Percentiles rank a stretch among this genome's conserved stretches.
Conservation (phyloP, 92 coral and sea anemone species). For the Micromussa lordhowensis region DNA sequence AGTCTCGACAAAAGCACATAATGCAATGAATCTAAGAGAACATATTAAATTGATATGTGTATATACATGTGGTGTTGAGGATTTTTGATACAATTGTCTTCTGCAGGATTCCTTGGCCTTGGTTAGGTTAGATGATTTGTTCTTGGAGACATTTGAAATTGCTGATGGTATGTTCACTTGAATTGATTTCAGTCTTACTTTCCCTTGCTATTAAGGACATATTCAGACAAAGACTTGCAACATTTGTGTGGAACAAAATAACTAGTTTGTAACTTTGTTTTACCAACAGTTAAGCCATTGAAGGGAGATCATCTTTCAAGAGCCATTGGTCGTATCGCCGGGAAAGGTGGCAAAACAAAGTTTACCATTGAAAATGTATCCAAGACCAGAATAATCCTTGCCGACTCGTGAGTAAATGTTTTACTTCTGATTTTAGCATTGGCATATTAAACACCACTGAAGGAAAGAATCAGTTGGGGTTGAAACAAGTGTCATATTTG, state of each 20-base stretch:
- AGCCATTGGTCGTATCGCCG: slow-evolving; percentile 98
- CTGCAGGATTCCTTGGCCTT: slow-evolving; percentile 92
- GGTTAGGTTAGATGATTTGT: slow-evolving; percentile 93
- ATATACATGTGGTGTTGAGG: neutral
- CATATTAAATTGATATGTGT: neutral
- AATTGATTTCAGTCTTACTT: neutral
- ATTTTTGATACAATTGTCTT: neutral
- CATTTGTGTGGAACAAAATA: neutral
- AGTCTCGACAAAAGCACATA: no score
- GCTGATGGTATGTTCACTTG: slow-evolving; percentile 80
- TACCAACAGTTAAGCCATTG: slow-evolving; percentile 82
- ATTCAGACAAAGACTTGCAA: neutral
- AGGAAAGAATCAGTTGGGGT: no score
- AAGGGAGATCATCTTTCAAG: slow-evolving; percentile 98
- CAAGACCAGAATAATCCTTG: slow-evolving; percentile 96
- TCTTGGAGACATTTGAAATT: slow-evolving; percentile 93
- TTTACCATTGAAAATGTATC: slow-evolving; percentile 99
- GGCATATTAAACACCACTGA: no score
- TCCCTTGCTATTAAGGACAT: neutral
- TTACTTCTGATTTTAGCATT: neutral
- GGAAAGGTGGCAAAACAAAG: slow-evolving; percentile 96
- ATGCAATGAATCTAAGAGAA: no score
- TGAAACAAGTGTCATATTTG: no score
- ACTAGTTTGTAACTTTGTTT: neutral
- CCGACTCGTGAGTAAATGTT: slow-evolving; percentile 87